Evolutionary conservation across 2,113 vertebrate genomes (phyloP).

Genomic region (Aplodontia rufa): DNA sequence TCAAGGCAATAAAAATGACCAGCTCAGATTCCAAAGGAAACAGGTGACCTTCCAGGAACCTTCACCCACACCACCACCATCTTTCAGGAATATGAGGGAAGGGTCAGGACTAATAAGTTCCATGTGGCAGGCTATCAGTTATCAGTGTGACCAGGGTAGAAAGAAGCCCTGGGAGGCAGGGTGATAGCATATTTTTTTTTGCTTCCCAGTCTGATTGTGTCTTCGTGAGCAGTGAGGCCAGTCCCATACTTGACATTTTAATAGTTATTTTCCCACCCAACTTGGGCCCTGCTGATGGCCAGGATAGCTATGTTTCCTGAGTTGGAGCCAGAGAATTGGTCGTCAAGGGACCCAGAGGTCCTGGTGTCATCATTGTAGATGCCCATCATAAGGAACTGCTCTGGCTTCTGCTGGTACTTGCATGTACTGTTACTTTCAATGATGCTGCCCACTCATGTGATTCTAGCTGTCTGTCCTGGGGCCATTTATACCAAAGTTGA

Average conservation of each 20-base stretch:
- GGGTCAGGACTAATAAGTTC: too few relatives aligned
- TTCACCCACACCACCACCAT: too few relatives aligned
- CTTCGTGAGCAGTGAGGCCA: background rate
- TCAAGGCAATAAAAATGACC: background rate
- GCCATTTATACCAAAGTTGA: accelerated
- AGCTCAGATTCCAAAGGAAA: background rate
- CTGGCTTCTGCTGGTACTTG: slow-evolving; percentile 41
- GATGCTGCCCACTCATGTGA: background rate
- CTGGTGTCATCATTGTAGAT: too few relatives aligned
- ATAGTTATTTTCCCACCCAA: background rate
- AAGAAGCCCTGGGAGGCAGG: background rate
- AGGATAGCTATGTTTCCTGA: too few relatives aligned
- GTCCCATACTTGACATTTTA: background rate
- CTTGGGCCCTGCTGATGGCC: too few relatives aligned
- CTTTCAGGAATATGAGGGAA: background rate
- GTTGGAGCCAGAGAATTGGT: too few relatives aligned
- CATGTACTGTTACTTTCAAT: background rate
- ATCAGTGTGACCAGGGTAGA: background rate
- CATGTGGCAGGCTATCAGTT: background rate
- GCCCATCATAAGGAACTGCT: too few relatives aligned
- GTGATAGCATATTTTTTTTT: background rate
- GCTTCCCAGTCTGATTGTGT: background rate
- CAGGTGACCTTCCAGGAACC: background rate
- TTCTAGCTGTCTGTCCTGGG: background rate
- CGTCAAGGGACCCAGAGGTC: too few relatives aligned